A percentile compares a stretch with the other conserved stretches of the same genome.
These are phyloP conservation scores for Pristis pectinata DNA, from an alignment of 2,797 vertebrate genomes.

Conservation along the genomic window DNA sequence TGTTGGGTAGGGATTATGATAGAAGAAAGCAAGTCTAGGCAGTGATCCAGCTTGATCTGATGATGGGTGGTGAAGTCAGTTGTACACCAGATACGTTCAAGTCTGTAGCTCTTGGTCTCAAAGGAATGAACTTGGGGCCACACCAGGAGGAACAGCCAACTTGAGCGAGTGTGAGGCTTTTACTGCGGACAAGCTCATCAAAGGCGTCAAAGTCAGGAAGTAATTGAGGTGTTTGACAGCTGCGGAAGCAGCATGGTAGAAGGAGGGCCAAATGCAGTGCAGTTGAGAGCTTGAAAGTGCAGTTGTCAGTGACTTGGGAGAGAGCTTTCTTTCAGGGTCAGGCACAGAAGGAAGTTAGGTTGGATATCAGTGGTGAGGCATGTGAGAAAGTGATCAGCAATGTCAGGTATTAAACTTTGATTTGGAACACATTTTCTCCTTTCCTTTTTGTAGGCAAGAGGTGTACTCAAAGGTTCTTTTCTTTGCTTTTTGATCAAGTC, in stretches of 20 bases:
- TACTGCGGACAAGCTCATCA: not conserved
- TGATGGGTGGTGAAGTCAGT: not conserved
- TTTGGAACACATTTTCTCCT: conserved; percentile 11
- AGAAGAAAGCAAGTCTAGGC: not conserved
- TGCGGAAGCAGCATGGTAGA: not conserved
- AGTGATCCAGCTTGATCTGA: not conserved
- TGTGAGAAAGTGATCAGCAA: not conserved
- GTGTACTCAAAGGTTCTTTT: not conserved
- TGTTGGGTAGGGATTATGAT: not conserved
- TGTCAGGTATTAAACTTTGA: not conserved
- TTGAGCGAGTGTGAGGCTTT: not conserved
- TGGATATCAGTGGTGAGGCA: not conserved
- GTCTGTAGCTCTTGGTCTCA: not conserved
- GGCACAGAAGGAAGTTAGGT: not conserved
- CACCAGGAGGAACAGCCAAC: not conserved
- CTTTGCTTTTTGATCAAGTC: conserved; percentile 15
- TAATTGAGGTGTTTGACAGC: not conserved
- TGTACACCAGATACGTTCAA: not conserved
- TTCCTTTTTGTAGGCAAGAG: not conserved
- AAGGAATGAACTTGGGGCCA: not conserved
- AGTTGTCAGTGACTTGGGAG: not conserved
- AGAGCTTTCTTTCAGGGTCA: conserved; percentile 9
- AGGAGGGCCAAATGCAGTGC: not conserved
- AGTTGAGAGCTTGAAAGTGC: not conserved
- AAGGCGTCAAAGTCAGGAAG: not conserved